phyloP scores from a whole-genome alignment of 2,888 invertebrate species.

The Drosophila quasianomalipes region DNA sequence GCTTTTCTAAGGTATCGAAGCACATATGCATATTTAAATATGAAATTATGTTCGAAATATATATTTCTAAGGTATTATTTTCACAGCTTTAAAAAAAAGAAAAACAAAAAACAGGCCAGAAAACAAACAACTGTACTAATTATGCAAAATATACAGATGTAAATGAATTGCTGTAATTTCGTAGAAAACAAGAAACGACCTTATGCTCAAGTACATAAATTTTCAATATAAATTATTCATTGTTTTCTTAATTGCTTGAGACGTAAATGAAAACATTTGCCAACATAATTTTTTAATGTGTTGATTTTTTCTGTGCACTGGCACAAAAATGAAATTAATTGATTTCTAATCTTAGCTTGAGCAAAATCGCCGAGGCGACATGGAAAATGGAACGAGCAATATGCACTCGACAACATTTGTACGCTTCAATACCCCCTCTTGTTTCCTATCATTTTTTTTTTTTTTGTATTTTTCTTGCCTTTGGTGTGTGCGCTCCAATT shows the following conservation, averaged over 20 bases:
- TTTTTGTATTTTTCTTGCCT: conserved; percentile 2
- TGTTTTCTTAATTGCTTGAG: conserved; percentile 42
- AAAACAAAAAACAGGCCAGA: background rate
- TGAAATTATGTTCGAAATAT: too few species aligned
- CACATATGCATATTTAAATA: too few species aligned
- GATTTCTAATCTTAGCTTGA: conserved; percentile 63
- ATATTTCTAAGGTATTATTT: too few species aligned
- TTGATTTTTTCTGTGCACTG: conserved; percentile 24
- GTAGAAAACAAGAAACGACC: conserved; percentile 2
- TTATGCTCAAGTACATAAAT: background rate
- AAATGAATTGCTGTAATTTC: conserved; percentile 6
- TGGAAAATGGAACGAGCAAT: conserved; percentile 47
- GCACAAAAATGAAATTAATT: conserved; percentile 57
- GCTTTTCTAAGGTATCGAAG: too few species aligned
- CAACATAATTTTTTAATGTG: conserved; percentile 29
- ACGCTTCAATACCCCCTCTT: background rate
- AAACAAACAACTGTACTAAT: background rate
- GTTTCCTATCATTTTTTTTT: background rate
- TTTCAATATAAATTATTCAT: conserved; percentile 57
- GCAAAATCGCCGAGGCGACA: conserved; percentile 27
- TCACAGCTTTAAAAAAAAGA: too few species aligned
- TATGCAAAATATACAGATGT: conserved; percentile 3
- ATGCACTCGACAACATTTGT: conserved; percentile 51
- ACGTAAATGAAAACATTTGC: conserved; percentile 13
- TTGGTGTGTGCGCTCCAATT: conserved; percentile 27